Base-by-base conservation (phyloP, 2,797 vertebrate genomes). In the Sebastes kiyomatsui region DNA sequence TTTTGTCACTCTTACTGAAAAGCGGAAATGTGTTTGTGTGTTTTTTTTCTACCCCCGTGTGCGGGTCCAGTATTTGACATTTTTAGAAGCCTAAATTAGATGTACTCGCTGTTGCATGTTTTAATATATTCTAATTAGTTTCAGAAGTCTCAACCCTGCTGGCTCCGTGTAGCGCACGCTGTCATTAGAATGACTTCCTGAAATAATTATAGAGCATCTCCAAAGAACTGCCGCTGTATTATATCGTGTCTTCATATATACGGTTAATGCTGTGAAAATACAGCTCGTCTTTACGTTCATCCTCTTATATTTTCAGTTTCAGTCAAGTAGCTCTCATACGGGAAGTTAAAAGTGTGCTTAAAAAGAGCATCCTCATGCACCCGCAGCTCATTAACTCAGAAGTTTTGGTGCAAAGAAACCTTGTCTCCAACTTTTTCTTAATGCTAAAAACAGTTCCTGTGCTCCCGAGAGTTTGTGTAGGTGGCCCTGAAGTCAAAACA, bases 331-430 rank as follows among this genome's bases (percentile, higher is more conserved):
- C 46, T 78, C 33, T 59, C 20, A n/a, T 12, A 23, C 77, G 67
- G 32, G 62, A 81, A 88, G 76, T 79, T 61, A 32, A 77, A 77
- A 77, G 71, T 64, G 61, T 35, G 69, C 73, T 76, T 75, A 28
- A 64, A 28, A 86, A 67, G 65, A 68, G 56, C 67, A 55, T 76
- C 65, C 67, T 30, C 46, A 8, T 52, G 16, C 67, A 60, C 72
- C 72, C 18, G 6, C 78, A 74, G 88, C 92, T 94, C 89, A 90
- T 93, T 93, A 92, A 69, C 81, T 77, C 75, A 11, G 13, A 79
- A 80, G 77, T 88, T 76, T 76, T 60, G n/a, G 14, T 2, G 35
- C 61, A 38, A 67, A 25, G 75, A 42, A 90, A 87, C 67, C 81
- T 77, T 79, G 42, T 70, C 66, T 60, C 11, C 62, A 69, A 81